phyloP scores from a whole-genome alignment of 2,113 vertebrate genomes.

The Rafetus swinhoei region DNA sequence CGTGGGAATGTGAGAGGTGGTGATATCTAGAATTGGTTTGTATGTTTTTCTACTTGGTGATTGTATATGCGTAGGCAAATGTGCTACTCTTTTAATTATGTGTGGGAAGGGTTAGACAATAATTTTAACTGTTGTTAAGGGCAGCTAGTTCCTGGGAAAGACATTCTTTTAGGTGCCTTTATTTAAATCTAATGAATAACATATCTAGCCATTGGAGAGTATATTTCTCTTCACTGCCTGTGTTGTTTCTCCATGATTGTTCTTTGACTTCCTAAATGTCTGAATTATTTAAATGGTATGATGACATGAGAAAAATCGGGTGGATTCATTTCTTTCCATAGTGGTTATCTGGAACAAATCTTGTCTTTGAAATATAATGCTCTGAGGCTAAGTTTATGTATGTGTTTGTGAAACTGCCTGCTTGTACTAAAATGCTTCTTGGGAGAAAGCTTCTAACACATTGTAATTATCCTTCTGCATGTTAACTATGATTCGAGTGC shows the following conservation, averaged over 20 bases:
- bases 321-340: neutral
- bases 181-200: neutral
- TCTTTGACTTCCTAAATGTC: conserved; percentile 12
- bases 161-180: neutral
- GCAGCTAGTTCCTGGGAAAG: neutral
- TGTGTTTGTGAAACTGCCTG: conserved; percentile 13
- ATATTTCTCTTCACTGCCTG: neutral
- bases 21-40: neutral
- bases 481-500: conserved; percentile 52
- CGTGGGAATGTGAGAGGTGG: neutral
- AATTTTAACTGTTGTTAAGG: neutral
- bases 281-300: conserved; percentile 1
- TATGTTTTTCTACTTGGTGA: neutral
- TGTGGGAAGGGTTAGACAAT: neutral
- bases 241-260: neutral
- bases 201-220: neutral
- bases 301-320: neutral
- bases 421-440: conserved; percentile 26
- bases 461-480: conserved; percentile 55
- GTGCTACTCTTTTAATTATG: neutral
- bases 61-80: neutral
- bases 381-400: neutral
- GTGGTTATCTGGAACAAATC: conserved; percentile 34
- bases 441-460: conserved; percentile 41
- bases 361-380: neutral